Evolutionary conservation across 1,140 invertebrate species (phyloP).

Genomic region (Anoplolepis gracilipes): DNA sequence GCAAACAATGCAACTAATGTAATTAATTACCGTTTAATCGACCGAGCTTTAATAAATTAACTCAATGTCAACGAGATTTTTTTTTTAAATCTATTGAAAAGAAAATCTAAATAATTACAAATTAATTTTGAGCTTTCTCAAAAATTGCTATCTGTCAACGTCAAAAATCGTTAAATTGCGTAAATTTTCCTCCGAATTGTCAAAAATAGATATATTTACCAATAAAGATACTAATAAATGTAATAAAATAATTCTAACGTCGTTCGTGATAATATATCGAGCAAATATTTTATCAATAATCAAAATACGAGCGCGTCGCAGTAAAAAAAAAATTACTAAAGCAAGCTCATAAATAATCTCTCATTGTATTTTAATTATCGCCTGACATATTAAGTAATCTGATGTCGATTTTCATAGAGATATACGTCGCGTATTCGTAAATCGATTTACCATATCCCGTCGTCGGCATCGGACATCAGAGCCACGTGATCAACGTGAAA

Average conservation of each 20-base stretch:
- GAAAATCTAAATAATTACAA: neutral
- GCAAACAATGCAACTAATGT: neutral
- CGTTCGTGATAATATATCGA: neutral
- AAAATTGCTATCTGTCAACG: neutral
- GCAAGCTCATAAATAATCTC: neutral
- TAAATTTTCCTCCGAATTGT: neutral
- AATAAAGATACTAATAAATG: neutral
- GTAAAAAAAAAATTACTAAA: neutral
- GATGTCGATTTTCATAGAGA: constrained; percentile 14
- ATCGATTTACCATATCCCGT: neutral
- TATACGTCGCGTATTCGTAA: neutral
- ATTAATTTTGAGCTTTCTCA: neutral
- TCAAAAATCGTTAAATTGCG: neutral
- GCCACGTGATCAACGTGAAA: constrained; percentile 4
- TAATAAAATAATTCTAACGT: neutral
- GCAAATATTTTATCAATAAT: neutral
- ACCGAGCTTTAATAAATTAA: neutral
- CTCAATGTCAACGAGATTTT: neutral
- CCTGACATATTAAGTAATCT: neutral
- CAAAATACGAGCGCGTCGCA: no score
- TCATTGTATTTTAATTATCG: neutral
- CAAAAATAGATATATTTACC: neutral
- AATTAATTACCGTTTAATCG: neutral
- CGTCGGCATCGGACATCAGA: neutral
- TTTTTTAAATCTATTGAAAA: neutral